Evolutionary conservation across 2,113 vertebrate genomes (phyloP), one percentile per base, ranked within the genome.

Genomic region (Hucho hucho): DNA sequence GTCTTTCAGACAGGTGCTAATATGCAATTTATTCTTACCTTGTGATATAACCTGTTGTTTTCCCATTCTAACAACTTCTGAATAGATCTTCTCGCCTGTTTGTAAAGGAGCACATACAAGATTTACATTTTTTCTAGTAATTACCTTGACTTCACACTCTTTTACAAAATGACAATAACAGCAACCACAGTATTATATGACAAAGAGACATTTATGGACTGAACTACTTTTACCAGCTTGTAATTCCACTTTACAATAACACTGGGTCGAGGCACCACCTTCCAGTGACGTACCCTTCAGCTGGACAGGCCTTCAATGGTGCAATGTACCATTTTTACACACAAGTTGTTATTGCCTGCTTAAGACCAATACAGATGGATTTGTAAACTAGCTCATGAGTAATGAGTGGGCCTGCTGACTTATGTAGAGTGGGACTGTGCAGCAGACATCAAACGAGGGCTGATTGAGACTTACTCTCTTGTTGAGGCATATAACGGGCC

Each of bases 21-120:
- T 73, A 29, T 75, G 26, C 43, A 61, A 32, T 70, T 43, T 61
- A 75, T 65, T 43, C 87, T 87, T 95, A 99, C 98, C 97, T 99
- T 99, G 88, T 98, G 97, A 93, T 99, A 99, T 83, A 99, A 89
- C 90, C 97, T 90, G 93, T 99, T 98, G 92, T 99, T 99, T 91
- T 99, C 98, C 98, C 97, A 99, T 91, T 99, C 97, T 94, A 99
- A 81, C 83, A 99, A 91, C 90, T 99, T 99, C 91, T 99, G 96
- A 91, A 99, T 96, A 66, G 98, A 98, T 91, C 96, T 94, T 93
- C 96, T 95, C 71, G 97, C 98, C 98, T 99, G 92, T 68, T 4
- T 66, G 69, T 0, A 83, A 74, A 4, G 28, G 20, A 69, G 9
- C 37, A 47, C 43, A 46, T 20, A 12, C n/a, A 43, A 12, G 9